Conservation (phyloP, 2,113 vertebrate genomes). For the Lamprotornis superbus region DNA sequence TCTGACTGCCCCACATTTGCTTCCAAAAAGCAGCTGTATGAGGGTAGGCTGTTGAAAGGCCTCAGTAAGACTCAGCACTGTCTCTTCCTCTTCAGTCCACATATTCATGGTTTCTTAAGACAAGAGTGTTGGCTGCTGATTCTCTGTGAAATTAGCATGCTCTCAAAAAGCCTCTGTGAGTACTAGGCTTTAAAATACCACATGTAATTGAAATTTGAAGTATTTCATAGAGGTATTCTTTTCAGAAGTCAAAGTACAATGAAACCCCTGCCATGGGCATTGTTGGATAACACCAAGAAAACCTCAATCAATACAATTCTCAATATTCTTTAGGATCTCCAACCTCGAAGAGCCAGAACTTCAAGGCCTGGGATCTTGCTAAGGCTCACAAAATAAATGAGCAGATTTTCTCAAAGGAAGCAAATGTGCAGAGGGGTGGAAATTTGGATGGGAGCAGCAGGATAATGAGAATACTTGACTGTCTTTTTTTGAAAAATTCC, state of each 20-base stretch:
- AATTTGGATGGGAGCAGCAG: neutral
- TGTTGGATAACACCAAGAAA: neutral
- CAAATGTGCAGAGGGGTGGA: neutral
- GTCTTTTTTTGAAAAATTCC: neutral
- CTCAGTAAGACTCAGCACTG: neutral
- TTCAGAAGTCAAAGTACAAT: neutral
- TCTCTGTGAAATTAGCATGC: neutral
- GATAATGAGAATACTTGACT: neutral
- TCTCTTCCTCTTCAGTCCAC: neutral
- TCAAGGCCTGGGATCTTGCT: neutral
- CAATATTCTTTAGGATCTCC: neutral
- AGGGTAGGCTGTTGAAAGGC: neutral
- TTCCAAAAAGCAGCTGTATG: neutral
- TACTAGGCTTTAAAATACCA: neutral
- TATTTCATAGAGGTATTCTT: neutral
- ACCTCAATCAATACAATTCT: neutral
- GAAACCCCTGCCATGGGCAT: neutral
- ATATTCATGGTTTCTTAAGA: neutral
- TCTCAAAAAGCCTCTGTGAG: neutral
- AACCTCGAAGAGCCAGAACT: neutral
- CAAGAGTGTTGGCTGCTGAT: neutral
- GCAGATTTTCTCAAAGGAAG: conserved; percentile 5
- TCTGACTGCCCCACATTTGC: neutral
- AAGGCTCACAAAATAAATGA: neutral
- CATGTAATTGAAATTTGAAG: neutral